Evolutionary conservation across 2,888 invertebrate species (phyloP).

Genomic region (Drosophila neutralis): DNA sequence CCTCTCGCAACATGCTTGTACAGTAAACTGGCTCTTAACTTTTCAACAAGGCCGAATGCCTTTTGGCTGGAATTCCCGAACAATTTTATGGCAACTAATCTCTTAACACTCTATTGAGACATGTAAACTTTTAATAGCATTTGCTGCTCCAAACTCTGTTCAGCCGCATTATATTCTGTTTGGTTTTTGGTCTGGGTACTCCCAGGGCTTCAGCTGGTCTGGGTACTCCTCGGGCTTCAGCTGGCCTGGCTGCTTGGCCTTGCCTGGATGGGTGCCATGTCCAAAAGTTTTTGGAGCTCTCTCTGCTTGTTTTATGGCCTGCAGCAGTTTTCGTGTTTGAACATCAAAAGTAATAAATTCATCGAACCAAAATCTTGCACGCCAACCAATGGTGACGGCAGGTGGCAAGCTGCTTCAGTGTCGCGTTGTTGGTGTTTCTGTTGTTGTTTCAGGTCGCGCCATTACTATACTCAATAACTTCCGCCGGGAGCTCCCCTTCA

Average conservation of each 20-base stretch:
- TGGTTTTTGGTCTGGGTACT: slow-evolving; percentile 5
- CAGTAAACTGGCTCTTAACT: slow-evolving; percentile 28
- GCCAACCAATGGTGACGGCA: slow-evolving; percentile 34
- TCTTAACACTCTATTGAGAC: slow-evolving; percentile 80
- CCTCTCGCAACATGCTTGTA: background rate
- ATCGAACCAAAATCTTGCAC: slow-evolving; percentile 76
- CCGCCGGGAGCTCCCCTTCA: slow-evolving; percentile 48
- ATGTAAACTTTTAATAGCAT: slow-evolving; percentile 81
- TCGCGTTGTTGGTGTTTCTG: slow-evolving; percentile 16
- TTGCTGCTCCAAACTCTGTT: slow-evolving; percentile 48
- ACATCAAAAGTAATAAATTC: slow-evolving; percentile 82
- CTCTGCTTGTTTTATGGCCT: slow-evolving; percentile 72
- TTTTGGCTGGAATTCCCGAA: slow-evolving; percentile 48
- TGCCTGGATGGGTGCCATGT: slow-evolving; percentile 21
- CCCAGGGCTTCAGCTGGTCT: background rate
- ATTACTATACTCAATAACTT: slow-evolving; percentile 78
- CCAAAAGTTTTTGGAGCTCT: slow-evolving; percentile 50
- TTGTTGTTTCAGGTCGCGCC: slow-evolving; percentile 68
- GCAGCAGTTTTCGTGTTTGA: slow-evolving; percentile 79
- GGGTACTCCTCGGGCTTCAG: background rate
- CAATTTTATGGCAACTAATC: slow-evolving; percentile 78
- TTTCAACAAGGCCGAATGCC: slow-evolving; percentile 40
- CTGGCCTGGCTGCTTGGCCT: background rate
- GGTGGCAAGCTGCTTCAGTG: slow-evolving; percentile 35
- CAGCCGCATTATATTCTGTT: slow-evolving; percentile 14